Conservation (phyloP, 2,113 vertebrate genomes). For the Indri indri region DNA sequence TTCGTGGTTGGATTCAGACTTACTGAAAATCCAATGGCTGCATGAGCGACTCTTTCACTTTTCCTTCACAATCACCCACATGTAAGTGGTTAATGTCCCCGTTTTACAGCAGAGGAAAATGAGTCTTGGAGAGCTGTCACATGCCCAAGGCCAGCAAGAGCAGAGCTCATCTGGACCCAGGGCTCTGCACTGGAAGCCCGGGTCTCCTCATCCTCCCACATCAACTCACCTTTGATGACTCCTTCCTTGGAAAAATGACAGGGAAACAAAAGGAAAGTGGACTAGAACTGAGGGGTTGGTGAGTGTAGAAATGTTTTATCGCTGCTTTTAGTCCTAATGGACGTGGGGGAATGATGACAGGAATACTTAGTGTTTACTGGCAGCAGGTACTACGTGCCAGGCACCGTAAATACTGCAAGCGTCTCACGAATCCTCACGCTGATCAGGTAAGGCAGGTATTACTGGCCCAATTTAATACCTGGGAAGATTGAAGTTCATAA, state of each 20-base stretch:
- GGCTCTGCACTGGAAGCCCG: neutral
- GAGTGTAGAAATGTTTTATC: neutral
- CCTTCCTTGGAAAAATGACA: neutral
- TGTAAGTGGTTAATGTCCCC: neutral
- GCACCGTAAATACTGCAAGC: no score
- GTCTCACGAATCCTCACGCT: neutral
- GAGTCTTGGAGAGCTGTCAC: neutral
- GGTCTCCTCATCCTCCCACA: neutral
- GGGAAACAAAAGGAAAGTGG: neutral
- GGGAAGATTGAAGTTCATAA: neutral
- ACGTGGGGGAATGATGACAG: neutral
- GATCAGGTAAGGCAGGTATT: neutral
- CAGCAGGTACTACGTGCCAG: neutral
- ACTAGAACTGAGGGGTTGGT: neutral
- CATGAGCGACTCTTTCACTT: neutral
- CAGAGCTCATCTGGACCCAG: neutral
- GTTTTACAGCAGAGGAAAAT: neutral
- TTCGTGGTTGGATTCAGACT: neutral
- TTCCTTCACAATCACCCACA: neutral
- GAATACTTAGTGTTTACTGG: neutral
- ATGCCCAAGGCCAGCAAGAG: neutral
- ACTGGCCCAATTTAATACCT: neutral
- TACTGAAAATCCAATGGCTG: neutral
- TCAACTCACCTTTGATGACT: neutral
- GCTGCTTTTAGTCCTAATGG: neutral